Evolutionary conservation across 2,113 vertebrate species (phyloP).

Genomic region (Nasalis larvatus): DNA sequence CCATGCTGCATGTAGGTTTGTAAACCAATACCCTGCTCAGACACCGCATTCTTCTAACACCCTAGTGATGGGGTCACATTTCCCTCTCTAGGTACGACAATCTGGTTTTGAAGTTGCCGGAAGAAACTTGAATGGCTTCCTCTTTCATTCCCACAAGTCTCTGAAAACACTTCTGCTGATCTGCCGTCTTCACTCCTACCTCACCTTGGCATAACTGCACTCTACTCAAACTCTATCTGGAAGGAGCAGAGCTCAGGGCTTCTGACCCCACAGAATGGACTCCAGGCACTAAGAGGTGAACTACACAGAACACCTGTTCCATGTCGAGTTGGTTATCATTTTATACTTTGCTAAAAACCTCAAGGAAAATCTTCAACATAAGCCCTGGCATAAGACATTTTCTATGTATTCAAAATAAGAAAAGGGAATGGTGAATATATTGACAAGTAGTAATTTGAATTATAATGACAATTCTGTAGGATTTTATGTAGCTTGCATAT

Average conservation of each 20-base stretch:
- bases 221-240: fast-evolving
- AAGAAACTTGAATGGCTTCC: neutral
- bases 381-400: neutral
- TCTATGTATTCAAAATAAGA: neutral
- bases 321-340: neutral
- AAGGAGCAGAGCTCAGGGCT: neutral
- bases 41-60: fast-evolving
- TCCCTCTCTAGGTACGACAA: neutral
- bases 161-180: neutral
- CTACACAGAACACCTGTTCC: neutral
- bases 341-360: neutral
- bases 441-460: neutral
- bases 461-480: neutral
- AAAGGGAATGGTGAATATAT: neutral
- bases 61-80: neutral
- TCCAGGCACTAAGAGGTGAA: neutral
- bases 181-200: fast-evolving
- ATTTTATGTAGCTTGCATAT: neutral
- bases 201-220: fast-evolving
- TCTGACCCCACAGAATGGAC: neutral
- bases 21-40: neutral
- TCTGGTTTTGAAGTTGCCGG: neutral
- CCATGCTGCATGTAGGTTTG: neutral
- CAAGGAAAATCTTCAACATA: neutral
- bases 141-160: neutral